Evolutionary conservation across 2,113 vertebrate species (phyloP), one percentile per base, ranked within the genome.

Genomic region (Columba livia): DNA sequence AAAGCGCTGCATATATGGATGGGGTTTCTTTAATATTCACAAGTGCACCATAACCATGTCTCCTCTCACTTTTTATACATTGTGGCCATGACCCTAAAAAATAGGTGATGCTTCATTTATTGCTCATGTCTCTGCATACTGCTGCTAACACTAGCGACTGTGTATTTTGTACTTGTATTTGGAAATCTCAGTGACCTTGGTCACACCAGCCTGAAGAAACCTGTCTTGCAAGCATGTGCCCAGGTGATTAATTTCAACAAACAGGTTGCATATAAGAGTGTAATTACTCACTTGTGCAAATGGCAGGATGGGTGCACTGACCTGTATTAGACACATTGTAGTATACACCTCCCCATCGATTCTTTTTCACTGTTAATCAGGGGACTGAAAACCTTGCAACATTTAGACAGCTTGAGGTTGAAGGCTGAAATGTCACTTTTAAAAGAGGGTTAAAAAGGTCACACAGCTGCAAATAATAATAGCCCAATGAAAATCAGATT

Each of bases 401-500:
- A 86, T 96, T 97, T 96, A 97, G 97, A 96, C 94, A 85, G 97
- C 97, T 97, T 96, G 97, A 95, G 96, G 96, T 98, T 89, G 97
- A 97, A 97, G 97, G 97, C 97, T 98, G 97, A 98, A 98, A 98
- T 98, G 98, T 98, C 98, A 98, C 98, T 98, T 98, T 97, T 95
- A 96, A 97, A 97, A 97, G 83, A 80, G 91, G 98, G 98, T 98
- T 98, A 98, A 97, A 98, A 97, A 98, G 98, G 98, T 98, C 97
- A 7, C 94, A 74, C 98, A 98, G 98, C 98, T 98, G 98, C 98
- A 98, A 98, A 98, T 98, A 98, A 98, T 98, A 98, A 98, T 97
- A 98, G 97, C 94, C 96, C 98, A 98, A 98, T 98, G 98, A 98
- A 98, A 98, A 98, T 98, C 98, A 98, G 98, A 98, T 98, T 98